Conservation (phyloP, 2,797 vertebrate genomes). For the Micromesistius poutassou region DNA sequence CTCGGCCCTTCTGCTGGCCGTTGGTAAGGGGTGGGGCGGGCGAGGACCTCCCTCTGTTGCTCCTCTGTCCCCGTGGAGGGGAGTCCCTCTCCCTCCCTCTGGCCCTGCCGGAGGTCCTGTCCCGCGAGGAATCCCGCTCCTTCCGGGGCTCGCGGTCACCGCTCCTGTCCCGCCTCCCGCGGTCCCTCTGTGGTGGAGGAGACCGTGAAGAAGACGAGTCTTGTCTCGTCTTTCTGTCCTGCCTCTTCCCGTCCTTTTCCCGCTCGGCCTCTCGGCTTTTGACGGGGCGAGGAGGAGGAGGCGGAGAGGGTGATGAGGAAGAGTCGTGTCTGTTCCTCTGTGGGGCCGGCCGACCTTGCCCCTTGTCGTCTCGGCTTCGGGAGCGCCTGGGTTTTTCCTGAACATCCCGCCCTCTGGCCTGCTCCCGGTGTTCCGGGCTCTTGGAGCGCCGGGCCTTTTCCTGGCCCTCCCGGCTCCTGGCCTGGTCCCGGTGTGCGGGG, state of each 20-base stretch:
- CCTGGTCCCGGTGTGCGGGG: slow-evolving; percentile 20
- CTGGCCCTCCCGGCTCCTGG: slow-evolving; percentile 9
- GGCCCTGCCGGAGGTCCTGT: slow-evolving; percentile 30
- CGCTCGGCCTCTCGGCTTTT: slow-evolving; percentile 37
- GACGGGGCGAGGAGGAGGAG: slow-evolving; percentile 25
- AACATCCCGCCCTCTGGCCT: slow-evolving; percentile 20
- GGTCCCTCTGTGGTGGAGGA: slow-evolving; percentile 45
- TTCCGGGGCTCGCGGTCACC: slow-evolving; percentile 38
- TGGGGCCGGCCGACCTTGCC: slow-evolving; percentile 17
- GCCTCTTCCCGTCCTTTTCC: slow-evolving; percentile 43
- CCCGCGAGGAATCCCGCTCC: slow-evolving; percentile 23
- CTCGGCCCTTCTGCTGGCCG: slow-evolving; percentile 48
- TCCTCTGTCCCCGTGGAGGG: slow-evolving; percentile 39
- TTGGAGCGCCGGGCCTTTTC: slow-evolving; percentile 10
- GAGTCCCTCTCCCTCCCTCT: slow-evolving; percentile 38
- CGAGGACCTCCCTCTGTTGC: slow-evolving; percentile 33
- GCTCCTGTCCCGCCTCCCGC: slow-evolving; percentile 37
- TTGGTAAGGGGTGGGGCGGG: slow-evolving; percentile 46
- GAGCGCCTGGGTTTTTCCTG: slow-evolving; percentile 8
- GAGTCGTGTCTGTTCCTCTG: slow-evolving; percentile 51
- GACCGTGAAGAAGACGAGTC: slow-evolving; percentile 49
- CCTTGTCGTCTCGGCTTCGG: slow-evolving; percentile 17
- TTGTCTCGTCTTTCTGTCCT: slow-evolving; percentile 39
- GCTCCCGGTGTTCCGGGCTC: slow-evolving; percentile 29
- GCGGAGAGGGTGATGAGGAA: slow-evolving; percentile 46